Percentiles rank a stretch among this genome's conserved stretches.
Conservation (phyloP, 1,140 invertebrate species). For the Portunus trituberculatus region DNA sequence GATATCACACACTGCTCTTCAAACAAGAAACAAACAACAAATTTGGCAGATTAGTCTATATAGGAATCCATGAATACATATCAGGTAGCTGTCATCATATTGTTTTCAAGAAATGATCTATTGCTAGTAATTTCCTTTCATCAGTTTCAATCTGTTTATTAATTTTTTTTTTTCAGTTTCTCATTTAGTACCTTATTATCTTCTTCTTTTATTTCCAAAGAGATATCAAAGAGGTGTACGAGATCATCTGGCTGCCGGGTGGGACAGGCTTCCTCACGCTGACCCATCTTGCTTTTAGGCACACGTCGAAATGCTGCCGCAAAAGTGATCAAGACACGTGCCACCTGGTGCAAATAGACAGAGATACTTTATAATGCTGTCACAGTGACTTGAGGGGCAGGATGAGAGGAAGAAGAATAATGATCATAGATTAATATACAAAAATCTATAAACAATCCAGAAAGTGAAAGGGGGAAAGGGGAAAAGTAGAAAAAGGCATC, state of each 20-base stretch:
- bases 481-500: too few species aligned
- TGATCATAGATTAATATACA: too few species aligned
- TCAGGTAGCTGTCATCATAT: too few species aligned
- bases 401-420: too few species aligned
- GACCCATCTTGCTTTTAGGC: constrained; percentile 86
- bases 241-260: constrained; percentile 40
- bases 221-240: constrained; percentile 87
- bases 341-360: constrained; percentile 82
- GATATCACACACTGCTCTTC: too few species aligned
- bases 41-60: too few species aligned
- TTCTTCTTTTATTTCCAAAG: constrained; percentile 94
- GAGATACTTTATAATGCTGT: neutral
- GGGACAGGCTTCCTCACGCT: constrained; percentile 53
- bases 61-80: too few species aligned
- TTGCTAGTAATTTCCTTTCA: too few species aligned
- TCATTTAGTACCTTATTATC: constrained; percentile 87
- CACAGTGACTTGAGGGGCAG: neutral
- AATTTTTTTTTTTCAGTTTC: neutral
- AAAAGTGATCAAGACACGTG: constrained; percentile 90
- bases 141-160: neutral
- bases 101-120: too few species aligned
- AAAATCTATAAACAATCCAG: too few species aligned
- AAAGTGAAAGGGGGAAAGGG: too few species aligned
- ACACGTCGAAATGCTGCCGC: constrained; percentile 94
- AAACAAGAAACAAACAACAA: too few species aligned